Base-by-base conservation (phyloP, 2,113 vertebrate genomes). In the Mustela nigripes region DNA sequence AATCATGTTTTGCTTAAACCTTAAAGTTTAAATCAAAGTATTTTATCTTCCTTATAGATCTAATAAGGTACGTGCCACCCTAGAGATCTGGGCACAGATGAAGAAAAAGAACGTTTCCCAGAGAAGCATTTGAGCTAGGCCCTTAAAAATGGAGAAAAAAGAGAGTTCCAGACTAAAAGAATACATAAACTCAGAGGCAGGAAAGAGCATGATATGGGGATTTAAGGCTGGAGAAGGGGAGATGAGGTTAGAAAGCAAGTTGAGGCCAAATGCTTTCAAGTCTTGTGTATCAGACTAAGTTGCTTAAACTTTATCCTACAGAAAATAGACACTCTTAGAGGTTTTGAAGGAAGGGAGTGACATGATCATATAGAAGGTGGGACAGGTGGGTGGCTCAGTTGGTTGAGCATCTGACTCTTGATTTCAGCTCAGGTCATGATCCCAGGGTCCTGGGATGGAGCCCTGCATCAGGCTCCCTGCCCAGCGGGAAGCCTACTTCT, bases 11-110 rank as follows among this genome's bases (percentile, higher is more conserved):
- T 87, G 53, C 67, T 81, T 76, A 76, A 91, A 62, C 45, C 26
- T 95, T 86, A 45, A 91, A 36, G 24, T 79, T 94, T 84, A 65
- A 89, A 79, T 79, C 89, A 56, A 89, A 74, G 48, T 89, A 85
- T 85, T 80, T 95, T 28, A 21, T 16, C 48, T 96, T 89, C 65
- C 39, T 92, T 79, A n/a, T 31, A 73, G 63, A 53, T 36, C 42
- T 90, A 65, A 58, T 26, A 85, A 78, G 5, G 15, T 24, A 73
- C 2, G 0, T 81, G 48, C 42, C 22, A 45, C 67, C 36, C 7
- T 50, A 95, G 36, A 90, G 48, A 94, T 39, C 16, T 50, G 8
- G 16, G 33, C 73, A 50, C 56, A 90, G 73, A 67, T 39, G 28
- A 90, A 85, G 33, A 31, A 79, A 89, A 74, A 92, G 12, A 86